phyloP scores from a whole-genome alignment of 2,113 vertebrate genomes.

The Caretta caretta region DNA sequence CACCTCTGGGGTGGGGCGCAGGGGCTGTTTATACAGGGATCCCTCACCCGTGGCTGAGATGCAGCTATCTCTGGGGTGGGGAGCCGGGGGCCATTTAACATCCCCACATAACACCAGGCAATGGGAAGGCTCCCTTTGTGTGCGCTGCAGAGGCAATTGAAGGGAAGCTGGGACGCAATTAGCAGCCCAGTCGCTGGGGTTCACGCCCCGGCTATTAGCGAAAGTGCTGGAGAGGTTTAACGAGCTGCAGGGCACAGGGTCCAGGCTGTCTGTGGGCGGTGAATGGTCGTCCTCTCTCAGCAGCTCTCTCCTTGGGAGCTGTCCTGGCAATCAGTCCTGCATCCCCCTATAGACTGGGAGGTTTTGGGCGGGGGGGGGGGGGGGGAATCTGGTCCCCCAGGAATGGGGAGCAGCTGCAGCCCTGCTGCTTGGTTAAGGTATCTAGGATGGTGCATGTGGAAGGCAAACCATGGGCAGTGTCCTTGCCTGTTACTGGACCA shows the following conservation, averaged over 20 bases:
- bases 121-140: background rate
- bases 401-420: background rate
- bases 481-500: background rate
- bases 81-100: background rate
- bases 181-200: background rate
- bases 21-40: too few relatives aligned
- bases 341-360: background rate
- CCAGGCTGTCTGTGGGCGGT: background rate
- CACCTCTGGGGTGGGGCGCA: background rate
- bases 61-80: background rate
- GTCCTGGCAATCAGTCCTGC: background rate
- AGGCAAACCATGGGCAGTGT: background rate
- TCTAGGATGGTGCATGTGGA: background rate
- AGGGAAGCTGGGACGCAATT: background rate
- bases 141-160: background rate
- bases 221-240: background rate
- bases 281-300: background rate
- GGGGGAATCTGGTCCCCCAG: too few relatives aligned
- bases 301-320: background rate
- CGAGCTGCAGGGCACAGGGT: background rate
- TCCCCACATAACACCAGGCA: background rate
- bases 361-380: background rate
- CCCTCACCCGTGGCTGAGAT: background rate
- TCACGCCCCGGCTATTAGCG: background rate
- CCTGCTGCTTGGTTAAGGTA: background rate